Base-by-base conservation (phyloP, 2,113 vertebrate species). In the Hirundichthys speculiger region DNA sequence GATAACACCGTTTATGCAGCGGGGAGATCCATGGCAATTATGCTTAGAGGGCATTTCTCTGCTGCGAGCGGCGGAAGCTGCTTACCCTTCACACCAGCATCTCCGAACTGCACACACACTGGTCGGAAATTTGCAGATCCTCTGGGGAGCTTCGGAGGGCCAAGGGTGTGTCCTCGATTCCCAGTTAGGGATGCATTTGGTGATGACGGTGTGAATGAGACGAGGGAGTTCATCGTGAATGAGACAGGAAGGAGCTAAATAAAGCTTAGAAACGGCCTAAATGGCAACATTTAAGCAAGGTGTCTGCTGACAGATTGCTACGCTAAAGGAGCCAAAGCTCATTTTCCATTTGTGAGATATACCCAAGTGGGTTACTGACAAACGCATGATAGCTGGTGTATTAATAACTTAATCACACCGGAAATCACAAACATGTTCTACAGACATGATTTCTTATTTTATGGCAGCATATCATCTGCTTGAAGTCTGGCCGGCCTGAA, bases 11-110 rank as follows among this genome's bases (percentile, higher is more conserved):
- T 84, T 86, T 83, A 77, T 86, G 73, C 78, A 80, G 85, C 63
- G 48, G 73, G 81, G 82, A 88, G 84, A 83, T 84, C 83, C 83
- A 67, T 75, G 65, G 87, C 78, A 89, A 90, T 92, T 86, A 82
- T 77, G 81, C 86, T 91, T 80, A 61, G 86, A 91, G 90, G 87
- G 84, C 87, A 87, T 88, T 89, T 86, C 76, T 85, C 60, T 60
- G 8, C 61, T 22, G 55, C 54, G 20, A 64, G 49, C 25, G 52
- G 52, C 25, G 59, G 62, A 22, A 62, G 64, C 24, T 27, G 54
- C 75, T 60, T 73, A 46, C 10, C 27, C 54, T 64, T 62, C 24
- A 43, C 54, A 24, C 67, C 59, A 48, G 64, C 42, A 1, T 38
- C 13, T 7, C 15, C 24, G n/a, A 25, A 49, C 41, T 25, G 10